Evolutionary conservation across 2,113 vertebrate species (phyloP).

Genomic region (Aepyceros melampus): DNA sequence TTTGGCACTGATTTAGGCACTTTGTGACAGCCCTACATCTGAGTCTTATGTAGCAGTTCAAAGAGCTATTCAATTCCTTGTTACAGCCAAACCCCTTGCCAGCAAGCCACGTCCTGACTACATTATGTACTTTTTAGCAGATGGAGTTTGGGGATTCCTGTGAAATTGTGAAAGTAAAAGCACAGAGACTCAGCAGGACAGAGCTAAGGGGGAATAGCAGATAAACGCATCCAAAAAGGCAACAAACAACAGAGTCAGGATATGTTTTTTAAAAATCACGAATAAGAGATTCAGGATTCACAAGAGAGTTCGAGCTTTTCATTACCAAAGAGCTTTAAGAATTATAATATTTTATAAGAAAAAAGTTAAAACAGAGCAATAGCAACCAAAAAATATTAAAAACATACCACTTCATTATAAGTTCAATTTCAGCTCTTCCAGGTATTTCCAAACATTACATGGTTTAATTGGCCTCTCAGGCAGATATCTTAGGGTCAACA

Average conservation of each 20-base stretch:
- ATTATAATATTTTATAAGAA: neutral
- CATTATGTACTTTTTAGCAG: conserved; percentile 12
- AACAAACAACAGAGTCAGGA: neutral
- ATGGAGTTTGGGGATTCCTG: conserved; percentile 29
- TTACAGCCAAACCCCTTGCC: conserved; percentile 22
- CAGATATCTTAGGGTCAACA: conserved; percentile 50
- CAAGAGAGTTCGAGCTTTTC: neutral
- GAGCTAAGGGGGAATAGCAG: neutral
- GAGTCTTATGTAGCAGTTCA: conserved; percentile 32
- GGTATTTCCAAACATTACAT: conserved; percentile 56
- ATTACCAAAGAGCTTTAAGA: neutral
- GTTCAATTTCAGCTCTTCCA: conserved; percentile 11
- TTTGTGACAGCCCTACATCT: neutral
- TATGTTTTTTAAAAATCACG: neutral
- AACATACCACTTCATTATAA: neutral
- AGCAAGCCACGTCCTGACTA: neutral
- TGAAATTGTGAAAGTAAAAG: neutral
- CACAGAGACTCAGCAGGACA: neutral
- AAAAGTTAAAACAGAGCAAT: neutral
- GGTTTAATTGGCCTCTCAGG: conserved; percentile 68
- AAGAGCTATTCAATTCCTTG: conserved; percentile 45
- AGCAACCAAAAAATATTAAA: neutral
- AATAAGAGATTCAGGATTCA: neutral
- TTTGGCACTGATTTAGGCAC: conserved; percentile 29
- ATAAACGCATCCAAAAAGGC: neutral